phyloP scores from a whole-genome alignment of 2,113 vertebrate species.

The Gopherus flavomarginatus region DNA sequence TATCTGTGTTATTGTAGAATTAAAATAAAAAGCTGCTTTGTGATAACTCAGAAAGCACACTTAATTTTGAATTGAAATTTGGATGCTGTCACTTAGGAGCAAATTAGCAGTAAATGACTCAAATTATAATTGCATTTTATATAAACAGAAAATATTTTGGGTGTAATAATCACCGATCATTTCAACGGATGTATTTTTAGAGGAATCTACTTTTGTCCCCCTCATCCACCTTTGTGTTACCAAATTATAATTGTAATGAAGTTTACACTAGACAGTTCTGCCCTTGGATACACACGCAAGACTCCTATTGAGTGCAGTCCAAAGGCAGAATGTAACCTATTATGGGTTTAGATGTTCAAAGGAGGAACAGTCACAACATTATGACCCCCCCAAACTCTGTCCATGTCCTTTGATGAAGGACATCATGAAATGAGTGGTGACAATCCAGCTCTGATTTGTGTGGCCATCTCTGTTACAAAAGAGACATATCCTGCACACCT shows the following conservation, averaged over 20 bases:
- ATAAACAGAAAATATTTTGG: conserved; percentile 14
- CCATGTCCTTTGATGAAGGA: neutral
- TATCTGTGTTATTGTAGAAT: conserved; percentile 11
- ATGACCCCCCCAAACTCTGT: neutral
- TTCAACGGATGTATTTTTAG: neutral
- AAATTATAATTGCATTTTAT: neutral
- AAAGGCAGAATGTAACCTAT: neutral
- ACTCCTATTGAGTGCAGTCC: too few relatives aligned
- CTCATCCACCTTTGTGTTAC: neutral
- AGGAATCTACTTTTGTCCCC: neutral
- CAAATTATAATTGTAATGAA: neutral
- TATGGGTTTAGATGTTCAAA: neutral
- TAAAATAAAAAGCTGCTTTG: conserved; percentile 36
- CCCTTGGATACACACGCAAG: neutral
- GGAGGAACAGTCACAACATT: neutral
- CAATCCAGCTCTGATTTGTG: neutral
- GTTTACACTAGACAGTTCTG: neutral
- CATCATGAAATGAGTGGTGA: neutral
- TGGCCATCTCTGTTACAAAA: neutral
- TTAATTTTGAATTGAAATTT: conserved; percentile 48
- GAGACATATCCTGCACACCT: neutral
- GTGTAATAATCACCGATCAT: neutral
- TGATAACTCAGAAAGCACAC: neutral
- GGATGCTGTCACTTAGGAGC: neutral
- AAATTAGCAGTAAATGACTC: conserved; percentile 8